Base-by-base conservation (phyloP, 53 echinoderm and acorn worm genomes). In the Stichopus horrens region DNA sequence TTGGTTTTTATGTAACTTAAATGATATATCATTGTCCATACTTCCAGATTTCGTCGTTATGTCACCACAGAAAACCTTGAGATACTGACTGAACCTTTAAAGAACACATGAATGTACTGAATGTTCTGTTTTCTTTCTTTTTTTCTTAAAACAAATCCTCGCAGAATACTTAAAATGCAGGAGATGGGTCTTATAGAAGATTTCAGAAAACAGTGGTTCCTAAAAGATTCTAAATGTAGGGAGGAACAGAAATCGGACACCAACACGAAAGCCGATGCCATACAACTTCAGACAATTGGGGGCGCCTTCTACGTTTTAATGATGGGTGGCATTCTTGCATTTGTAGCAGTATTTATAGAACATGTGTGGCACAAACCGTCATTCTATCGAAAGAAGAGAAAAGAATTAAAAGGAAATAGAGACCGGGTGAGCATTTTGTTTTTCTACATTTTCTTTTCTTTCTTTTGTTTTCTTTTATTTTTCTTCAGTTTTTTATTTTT, bases 251-350 rank as follows among this genome's bases (percentile, higher is more conserved):
- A 52, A 14, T 83, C 71, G 5, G 90, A 91, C 58, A 57, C 94
- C 11, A 93, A 96, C 90, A 88, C 93, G 5, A 89, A 91, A 23
- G 95, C 99, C 18, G 91, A 90, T 56, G 93, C 94, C 53, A 99
- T 99, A 92, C 93, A 94, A 10, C 90, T 99, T 58, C 91, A 92
- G 18, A 94, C 94, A 77, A 95, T 99, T 63, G 99, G 96, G 21
- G 99, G 99, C 14, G 99, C 94, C 8, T 99, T 99, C 91, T 99
- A 96, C 60, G 96, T 99, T 9, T 91, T 98, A 58, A 99, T 99
- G 81, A 91, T 99, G 88, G 99, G 99, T 10, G 96, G 93, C 1
- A 90, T 94, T 67, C 88, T 99, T 76, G 94, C 99, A 7, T 99
- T 99, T 89, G 90, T 99, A 20, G 94, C 92, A n/a, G 99, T 99